Percentiles rank a stretch among this genome's conserved stretches.
Evolutionary conservation across 2,113 vertebrate species (phyloP).

Genomic region (Leucopternis melanops): DNA sequence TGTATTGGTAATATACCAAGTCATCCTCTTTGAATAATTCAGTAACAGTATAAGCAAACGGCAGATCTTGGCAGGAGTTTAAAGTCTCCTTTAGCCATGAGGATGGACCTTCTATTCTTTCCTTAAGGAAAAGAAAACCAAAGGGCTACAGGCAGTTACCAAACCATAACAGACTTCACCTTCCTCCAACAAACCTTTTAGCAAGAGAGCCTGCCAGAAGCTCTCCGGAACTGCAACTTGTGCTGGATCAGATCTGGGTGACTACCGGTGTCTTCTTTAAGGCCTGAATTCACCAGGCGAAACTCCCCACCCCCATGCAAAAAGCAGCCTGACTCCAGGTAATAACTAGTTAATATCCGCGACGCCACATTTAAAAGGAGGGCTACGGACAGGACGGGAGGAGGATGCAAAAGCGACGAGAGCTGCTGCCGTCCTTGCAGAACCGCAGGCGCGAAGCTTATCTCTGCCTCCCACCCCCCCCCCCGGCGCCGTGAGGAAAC

Average conservation of each 20-base stretch:
- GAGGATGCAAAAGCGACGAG: background rate
- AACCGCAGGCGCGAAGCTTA: background rate
- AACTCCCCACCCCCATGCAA: background rate
- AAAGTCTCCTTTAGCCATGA: background rate
- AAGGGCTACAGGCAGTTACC: fast-evolving
- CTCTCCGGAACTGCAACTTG: background rate
- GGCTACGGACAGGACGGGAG: background rate
- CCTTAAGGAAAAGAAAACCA: background rate
- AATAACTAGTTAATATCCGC: background rate
- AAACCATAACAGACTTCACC: background rate
- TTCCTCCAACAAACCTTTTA: background rate
- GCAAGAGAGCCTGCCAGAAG: no score
- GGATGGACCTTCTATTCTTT: background rate
- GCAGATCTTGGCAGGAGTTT: background rate
- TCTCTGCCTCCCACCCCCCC: background rate
- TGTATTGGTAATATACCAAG: background rate
- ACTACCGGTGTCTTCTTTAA: fast-evolving
- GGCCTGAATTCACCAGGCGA: background rate
- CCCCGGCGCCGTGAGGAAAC: no score
- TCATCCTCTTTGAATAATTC: fast-evolving
- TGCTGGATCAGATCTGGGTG: no score
- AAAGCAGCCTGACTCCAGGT: background rate
- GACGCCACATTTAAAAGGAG: background rate
- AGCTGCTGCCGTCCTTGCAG: background rate
- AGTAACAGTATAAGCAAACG: fast-evolving